A percentile compares a stretch with the other conserved stretches of the same genome.
Conservation (phyloP, 2,797 vertebrate species). For the Sebastes hubbsi region DNA sequence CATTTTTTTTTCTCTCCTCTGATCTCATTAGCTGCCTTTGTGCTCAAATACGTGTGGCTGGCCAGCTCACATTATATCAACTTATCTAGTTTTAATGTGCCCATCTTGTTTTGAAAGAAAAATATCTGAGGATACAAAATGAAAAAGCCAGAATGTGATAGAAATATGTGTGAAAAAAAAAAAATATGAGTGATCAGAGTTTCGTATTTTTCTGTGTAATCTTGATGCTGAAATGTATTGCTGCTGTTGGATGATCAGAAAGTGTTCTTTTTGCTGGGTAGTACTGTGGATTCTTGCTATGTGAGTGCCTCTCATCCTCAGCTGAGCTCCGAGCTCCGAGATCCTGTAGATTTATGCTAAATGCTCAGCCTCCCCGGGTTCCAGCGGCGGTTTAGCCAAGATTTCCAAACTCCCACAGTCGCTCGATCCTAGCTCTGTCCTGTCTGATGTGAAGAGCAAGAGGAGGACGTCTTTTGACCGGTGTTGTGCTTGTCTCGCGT, state of each 20-base stretch:
- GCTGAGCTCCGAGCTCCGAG: conserved; percentile 27
- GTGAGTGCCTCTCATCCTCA: conserved; percentile 56
- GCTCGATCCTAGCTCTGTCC: conserved; percentile 16
- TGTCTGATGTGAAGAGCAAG: conserved; percentile 6
- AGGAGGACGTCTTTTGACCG: conserved; percentile 27
- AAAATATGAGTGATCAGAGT: not conserved
- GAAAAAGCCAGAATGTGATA: conserved; percentile 13
- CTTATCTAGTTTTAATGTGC: not conserved
- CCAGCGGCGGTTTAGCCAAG: not conserved
- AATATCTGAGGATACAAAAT: not conserved
- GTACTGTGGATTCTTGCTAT: conserved; percentile 19
- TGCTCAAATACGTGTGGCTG: conserved; percentile 9
- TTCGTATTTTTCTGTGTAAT: not conserved
- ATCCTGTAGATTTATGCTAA: conserved; percentile 22
- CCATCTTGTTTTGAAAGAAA: conserved; percentile 1
- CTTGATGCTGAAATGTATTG: conserved; percentile 21
- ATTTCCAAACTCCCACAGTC: conserved; percentile 11
- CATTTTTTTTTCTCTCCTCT: conserved; percentile 32
- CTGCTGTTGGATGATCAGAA: conserved; percentile 24
- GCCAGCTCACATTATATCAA: not conserved
- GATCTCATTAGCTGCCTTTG: conserved; percentile 47
- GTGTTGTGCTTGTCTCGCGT: conserved; percentile 64
- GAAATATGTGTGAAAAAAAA: not conserved
- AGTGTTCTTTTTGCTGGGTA: not conserved
- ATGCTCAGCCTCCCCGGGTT: conserved; percentile 9